These are phyloP conservation scores for Acipenser ruthenus DNA, from an alignment of 2,797 vertebrate genomes.

Conservation along the genomic window DNA sequence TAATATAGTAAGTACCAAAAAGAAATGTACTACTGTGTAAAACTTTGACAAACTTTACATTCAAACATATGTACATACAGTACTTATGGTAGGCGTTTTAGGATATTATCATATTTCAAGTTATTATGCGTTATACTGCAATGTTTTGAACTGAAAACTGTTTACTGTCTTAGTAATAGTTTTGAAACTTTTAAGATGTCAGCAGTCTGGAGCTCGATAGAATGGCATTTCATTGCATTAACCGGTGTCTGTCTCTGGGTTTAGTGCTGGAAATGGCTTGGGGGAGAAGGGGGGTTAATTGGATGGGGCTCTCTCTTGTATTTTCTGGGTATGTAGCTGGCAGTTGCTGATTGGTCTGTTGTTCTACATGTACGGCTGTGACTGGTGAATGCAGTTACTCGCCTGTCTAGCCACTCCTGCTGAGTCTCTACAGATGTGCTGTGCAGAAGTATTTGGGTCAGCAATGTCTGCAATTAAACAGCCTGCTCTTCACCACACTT, in stretches of 20 bases:
- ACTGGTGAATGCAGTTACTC: background rate
- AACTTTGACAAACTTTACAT: too few relatives aligned
- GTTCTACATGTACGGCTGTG: background rate
- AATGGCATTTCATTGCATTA: background rate
- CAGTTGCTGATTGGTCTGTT: background rate
- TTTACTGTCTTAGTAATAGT: background rate
- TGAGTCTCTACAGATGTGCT: background rate
- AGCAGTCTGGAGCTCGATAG: background rate
- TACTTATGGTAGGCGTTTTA: too few relatives aligned
- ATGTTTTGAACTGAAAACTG: background rate
- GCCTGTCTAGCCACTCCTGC: background rate
- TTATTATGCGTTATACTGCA: background rate
- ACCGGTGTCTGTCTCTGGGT: background rate
- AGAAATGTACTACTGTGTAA: too few relatives aligned
- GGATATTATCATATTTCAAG: too few relatives aligned
- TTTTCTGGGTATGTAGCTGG: background rate
- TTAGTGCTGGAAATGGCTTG: background rate
- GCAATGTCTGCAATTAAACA: background rate
- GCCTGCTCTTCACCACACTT: background rate
- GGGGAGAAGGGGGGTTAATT: slow-evolving; percentile 2
- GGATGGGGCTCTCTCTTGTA: background rate
- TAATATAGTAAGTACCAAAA: too few relatives aligned
- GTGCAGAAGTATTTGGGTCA: background rate
- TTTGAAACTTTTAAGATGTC: background rate
- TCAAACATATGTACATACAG: too few relatives aligned